Evolutionary conservation across 2,113 vertebrate genomes (phyloP).

Genomic region (Tragulus kanchil): DNA sequence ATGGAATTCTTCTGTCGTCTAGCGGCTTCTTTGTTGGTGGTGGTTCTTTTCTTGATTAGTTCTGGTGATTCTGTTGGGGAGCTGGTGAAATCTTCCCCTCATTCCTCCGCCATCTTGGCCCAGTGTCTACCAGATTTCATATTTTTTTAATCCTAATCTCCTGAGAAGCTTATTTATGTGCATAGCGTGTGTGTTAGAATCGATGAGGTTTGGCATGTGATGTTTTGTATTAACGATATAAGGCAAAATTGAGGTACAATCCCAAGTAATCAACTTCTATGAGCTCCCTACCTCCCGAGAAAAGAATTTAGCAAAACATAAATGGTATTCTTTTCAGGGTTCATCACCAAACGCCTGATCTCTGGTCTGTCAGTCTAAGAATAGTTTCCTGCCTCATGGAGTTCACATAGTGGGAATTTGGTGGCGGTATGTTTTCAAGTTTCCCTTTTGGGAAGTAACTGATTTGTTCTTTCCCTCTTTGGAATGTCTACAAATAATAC

Average conservation of each 20-base stretch:
- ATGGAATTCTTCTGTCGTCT: too few species aligned
- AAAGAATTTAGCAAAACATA: not conserved
- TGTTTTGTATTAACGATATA: not conserved
- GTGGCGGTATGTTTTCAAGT: not conserved
- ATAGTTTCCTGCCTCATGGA: not conserved
- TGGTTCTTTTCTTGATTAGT: too few species aligned
- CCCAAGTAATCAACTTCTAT: not conserved
- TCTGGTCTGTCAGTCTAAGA: not conserved
- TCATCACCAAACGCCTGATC: not conserved
- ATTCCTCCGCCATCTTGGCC: too few species aligned
- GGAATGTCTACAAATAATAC: not conserved
- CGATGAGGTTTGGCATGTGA: not conserved
- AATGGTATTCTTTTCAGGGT: not conserved
- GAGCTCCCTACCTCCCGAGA: not conserved
- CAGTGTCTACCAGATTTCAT: not conserved
- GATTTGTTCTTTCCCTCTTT: not conserved
- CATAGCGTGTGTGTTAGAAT: not conserved
- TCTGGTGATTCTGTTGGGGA: too few species aligned
- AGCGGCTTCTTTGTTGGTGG: too few species aligned
- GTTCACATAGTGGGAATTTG: not conserved
- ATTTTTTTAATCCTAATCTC: not conserved
- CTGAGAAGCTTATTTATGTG: not conserved
- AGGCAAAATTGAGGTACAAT: not conserved
- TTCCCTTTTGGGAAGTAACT: not conserved
- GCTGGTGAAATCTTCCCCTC: too few species aligned